These are phyloP conservation scores for Metalampra italica DNA, from an alignment of 2,888 invertebrate genomes.

Conservation along the genomic window DNA sequence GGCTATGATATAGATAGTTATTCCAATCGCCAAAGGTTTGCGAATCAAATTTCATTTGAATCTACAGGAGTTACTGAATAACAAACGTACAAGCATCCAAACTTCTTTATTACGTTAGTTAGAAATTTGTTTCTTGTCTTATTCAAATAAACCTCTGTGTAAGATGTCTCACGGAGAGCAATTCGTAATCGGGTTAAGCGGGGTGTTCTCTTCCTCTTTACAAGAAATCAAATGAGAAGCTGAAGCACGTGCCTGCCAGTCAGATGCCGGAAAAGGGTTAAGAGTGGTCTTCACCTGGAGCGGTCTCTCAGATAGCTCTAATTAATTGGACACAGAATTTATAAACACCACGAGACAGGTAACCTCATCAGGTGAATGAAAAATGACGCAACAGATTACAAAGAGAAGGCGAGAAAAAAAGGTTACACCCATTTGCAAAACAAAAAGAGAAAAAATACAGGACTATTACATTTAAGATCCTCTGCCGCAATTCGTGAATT, in stretches of 20 bases:
- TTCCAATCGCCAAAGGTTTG: too few species aligned
- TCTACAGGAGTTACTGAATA: too few species aligned
- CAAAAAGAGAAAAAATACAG: background rate
- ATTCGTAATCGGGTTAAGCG: background rate
- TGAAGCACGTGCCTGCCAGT: slow-evolving; percentile 6
- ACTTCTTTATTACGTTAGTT: too few species aligned
- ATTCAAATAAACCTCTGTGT: too few species aligned
- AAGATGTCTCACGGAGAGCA: background rate
- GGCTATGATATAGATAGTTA: too few species aligned
- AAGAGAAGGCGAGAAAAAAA: background rate
- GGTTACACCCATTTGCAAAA: background rate
- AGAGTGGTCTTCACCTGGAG: background rate
- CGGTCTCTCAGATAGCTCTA: background rate
- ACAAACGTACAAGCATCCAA: background rate
- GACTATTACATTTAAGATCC: slow-evolving; percentile 20
- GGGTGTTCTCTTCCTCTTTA: slow-evolving; percentile 2
- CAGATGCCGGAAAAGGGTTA: slow-evolving; percentile 3
- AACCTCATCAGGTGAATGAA: background rate
- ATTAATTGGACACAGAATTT: slow-evolving; percentile 5
- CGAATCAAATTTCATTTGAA: too few species aligned
- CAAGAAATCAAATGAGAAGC: slow-evolving; percentile 2
- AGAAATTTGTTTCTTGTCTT: too few species aligned
- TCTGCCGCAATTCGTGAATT: slow-evolving; percentile 20
- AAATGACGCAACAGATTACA: background rate
- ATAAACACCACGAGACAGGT: background rate